These are phyloP conservation scores for Habropoda laboriosa DNA, from an alignment of 1,140 invertebrate species.

Conservation along the genomic window DNA sequence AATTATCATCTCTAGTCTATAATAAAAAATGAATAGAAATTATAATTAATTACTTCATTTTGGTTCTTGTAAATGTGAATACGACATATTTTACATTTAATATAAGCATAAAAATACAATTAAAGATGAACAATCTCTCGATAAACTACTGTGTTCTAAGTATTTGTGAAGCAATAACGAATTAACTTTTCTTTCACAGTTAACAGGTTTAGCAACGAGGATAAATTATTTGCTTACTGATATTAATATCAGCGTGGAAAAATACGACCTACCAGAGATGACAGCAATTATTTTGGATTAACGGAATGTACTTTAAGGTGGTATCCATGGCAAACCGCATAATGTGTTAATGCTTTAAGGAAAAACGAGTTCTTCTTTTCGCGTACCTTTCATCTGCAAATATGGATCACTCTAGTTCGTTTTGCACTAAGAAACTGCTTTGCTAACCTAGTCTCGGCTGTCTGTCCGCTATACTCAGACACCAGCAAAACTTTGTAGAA, in stretches of 20 bases:
- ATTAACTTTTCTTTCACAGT: too few relatives aligned
- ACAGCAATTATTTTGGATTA: neutral
- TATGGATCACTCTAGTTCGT: neutral
- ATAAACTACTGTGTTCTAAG: too few relatives aligned
- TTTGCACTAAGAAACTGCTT: neutral
- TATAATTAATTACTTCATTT: too few relatives aligned
- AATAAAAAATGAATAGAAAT: too few relatives aligned
- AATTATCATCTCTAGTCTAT: too few relatives aligned
- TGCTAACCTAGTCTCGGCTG: slow-evolving; percentile 10
- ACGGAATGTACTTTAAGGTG: neutral
- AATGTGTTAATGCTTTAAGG: neutral
- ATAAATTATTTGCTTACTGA: neutral
- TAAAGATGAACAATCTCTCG: too few relatives aligned
- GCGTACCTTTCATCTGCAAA: neutral
- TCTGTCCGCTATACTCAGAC: neutral
- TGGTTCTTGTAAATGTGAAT: too few relatives aligned
- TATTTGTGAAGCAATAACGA: too few relatives aligned
- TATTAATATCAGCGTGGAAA: neutral
- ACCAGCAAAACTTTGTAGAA: neutral
- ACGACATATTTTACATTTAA: too few relatives aligned
- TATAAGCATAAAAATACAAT: too few relatives aligned
- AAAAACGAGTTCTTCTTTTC: neutral
- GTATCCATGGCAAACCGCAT: neutral
- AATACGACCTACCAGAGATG: neutral
- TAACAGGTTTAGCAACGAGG: too few relatives aligned